Base-by-base conservation (phyloP, 2,113 vertebrate genomes). In the Clarias gariepinus region DNA sequence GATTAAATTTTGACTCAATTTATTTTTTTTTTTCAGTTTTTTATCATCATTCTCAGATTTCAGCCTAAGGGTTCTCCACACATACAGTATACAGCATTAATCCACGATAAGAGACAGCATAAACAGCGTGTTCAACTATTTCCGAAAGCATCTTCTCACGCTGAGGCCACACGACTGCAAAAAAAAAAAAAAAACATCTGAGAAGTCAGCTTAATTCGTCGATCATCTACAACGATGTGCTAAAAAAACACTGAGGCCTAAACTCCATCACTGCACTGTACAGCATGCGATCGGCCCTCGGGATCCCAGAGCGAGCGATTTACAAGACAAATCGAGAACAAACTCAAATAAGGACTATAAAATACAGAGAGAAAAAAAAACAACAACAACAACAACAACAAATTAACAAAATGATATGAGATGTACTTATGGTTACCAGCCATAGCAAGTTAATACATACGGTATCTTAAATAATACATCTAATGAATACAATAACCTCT, bases 381-480 rank as follows among this genome's bases (percentile, higher is more conserved):
- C 63, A 84, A 69, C 83, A 61, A 30, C 88, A 63, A 85, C 80
- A 89, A 93, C 90, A 89, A 92, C 83, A 93, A 92, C 91, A 80
- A 84, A 84, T 33, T 13, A 78, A 85, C 91, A 92, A 90, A 92
- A 94, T 95, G 93, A 94, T 95, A 93, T 94, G 94, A 95, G 94
- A 95, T 95, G 94, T 94, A 94, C 88, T 93, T 95, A 98, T 99
- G 97, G 98, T 97, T 96, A 97, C 98, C 98, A 98, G 97, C 98
- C 98, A 99, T 95, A 98, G 96, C 96, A 94, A 94, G 95, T 96
- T 96, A 96, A 97, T 95, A 97, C 94, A 96, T 94, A 95, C 93
- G 94, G 96, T 96, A 96, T 95, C 96, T 97, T 97, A 98, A 99
- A 97, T 97, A 96, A 96, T 94, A 92, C 96, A 95, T 96, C 94